Evolutionary conservation across 1,140 invertebrate species (phyloP).

Genomic region (Streblospio benedicti): DNA sequence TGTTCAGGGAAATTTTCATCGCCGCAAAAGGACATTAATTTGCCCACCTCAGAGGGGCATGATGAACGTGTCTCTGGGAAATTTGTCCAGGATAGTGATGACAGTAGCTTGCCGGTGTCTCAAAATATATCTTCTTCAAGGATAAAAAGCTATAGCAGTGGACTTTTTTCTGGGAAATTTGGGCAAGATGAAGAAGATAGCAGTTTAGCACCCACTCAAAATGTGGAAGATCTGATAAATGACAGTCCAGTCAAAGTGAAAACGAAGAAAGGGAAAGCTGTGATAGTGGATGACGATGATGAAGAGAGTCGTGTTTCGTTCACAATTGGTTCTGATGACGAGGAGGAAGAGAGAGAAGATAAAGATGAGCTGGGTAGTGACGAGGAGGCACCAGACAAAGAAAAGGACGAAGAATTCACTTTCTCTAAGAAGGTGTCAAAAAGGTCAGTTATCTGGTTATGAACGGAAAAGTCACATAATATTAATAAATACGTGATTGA

Average conservation of each 20-base stretch:
- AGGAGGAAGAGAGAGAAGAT: constrained; percentile 64
- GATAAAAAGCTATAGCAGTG: too few species aligned
- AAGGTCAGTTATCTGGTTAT: too few species aligned
- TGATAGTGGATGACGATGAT: constrained; percentile 33
- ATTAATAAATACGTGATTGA: too few species aligned
- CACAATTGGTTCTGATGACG: constrained; percentile 40
- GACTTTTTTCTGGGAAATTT: too few species aligned
- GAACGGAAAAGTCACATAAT: too few species aligned
- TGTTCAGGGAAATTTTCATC: constrained; percentile 44
- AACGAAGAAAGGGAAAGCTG: constrained; percentile 29
- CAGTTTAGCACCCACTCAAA: too few species aligned
- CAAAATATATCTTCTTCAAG: too few species aligned
- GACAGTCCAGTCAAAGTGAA: constrained; percentile 36
- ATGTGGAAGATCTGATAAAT: constrained; percentile 15
- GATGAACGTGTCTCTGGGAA: neutral
- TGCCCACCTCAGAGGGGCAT: neutral
- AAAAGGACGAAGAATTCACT: too few species aligned
- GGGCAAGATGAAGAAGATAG: too few species aligned
- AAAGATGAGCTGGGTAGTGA: constrained; percentile 20
- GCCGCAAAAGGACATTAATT: too few species aligned
- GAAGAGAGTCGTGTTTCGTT: constrained; percentile 25
- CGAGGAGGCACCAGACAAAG: constrained; percentile 28
- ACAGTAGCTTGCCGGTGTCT: too few species aligned
- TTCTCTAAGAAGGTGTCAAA: too few species aligned
- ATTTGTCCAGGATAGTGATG: neutral